These are phyloP conservation scores for Hyperoplus immaculatus DNA, from an alignment of 2,797 vertebrate genomes.

Conservation along the genomic window DNA sequence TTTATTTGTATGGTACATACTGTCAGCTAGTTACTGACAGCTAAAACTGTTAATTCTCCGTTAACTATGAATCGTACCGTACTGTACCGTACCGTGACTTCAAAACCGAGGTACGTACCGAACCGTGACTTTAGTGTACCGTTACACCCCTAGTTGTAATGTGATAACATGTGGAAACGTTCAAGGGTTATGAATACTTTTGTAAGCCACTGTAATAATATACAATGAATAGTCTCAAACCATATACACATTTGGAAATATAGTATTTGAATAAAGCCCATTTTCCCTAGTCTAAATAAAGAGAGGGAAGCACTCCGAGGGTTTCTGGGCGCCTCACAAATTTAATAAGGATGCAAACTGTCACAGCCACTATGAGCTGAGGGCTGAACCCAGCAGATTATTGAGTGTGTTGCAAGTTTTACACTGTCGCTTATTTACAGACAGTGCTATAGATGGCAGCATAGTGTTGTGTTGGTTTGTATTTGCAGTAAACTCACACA, in stretches of 20 bases:
- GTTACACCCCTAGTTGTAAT: too few species aligned
- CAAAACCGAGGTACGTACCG: too few species aligned
- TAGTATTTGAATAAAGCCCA: neutral
- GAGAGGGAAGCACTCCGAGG: neutral
- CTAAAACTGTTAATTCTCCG: too few species aligned
- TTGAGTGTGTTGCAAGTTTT: conserved; percentile 32
- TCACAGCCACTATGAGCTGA: conserved; percentile 1
- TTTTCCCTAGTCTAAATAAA: conserved; percentile 1
- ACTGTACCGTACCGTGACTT: too few species aligned
- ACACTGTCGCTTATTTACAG: conserved; percentile 22
- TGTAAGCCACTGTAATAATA: neutral
- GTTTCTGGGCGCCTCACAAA: conserved; percentile 20
- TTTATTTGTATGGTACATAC: too few species aligned
- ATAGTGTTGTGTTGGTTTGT: conserved; percentile 26
- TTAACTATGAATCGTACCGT: too few species aligned
- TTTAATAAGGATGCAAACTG: conserved; percentile 25
- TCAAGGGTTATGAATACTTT: too few species aligned
- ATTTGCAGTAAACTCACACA: conserved; percentile 14
- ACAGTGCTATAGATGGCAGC: conserved; percentile 23
- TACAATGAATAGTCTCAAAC: neutral
- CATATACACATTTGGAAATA: neutral
- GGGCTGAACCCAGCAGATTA: conserved; percentile 7
- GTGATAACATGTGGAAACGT: too few species aligned
- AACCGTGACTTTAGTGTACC: too few species aligned
- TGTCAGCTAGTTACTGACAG: too few species aligned